Conservation (phyloP, 2,888 invertebrate genomes). For the Tricholauxania praeusta region DNA sequence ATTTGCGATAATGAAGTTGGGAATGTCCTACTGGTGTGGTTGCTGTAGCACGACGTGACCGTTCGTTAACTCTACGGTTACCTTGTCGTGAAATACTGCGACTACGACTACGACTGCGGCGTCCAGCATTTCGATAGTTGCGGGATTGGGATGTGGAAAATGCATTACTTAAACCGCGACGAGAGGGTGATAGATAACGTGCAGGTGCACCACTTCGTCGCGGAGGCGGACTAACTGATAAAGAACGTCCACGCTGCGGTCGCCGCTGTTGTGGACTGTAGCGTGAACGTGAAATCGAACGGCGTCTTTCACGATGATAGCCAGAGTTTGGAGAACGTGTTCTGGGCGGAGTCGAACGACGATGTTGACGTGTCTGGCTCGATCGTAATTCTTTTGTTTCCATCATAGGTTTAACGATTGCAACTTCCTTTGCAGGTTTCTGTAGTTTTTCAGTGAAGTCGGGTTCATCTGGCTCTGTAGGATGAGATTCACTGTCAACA, state of each 20-base stretch:
- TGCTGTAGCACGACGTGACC: slow-evolving; percentile 40
- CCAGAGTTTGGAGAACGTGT: slow-evolving; percentile 43
- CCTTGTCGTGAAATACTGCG: slow-evolving; percentile 52
- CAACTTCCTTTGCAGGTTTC: slow-evolving; percentile 61
- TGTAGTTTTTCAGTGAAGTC: slow-evolving; percentile 57
- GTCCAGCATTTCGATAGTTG: slow-evolving; percentile 32
- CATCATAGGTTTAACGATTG: slow-evolving; percentile 65
- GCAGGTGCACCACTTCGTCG: slow-evolving; percentile 49
- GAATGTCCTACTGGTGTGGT: slow-evolving; percentile 34
- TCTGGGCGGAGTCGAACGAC: slow-evolving; percentile 41
- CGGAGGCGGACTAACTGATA: slow-evolving; percentile 51
- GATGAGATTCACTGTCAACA: slow-evolving; percentile 44
- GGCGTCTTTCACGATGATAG: slow-evolving; percentile 45
- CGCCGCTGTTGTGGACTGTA: slow-evolving; percentile 49
- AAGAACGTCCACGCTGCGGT: slow-evolving; percentile 51
- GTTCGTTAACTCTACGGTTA: slow-evolving; percentile 46
- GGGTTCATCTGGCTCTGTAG: slow-evolving; percentile 49
- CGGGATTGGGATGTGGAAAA: slow-evolving; percentile 23
- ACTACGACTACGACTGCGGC: slow-evolving; percentile 58
- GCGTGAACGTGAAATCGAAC: slow-evolving; percentile 51
- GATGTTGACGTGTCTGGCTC: slow-evolving; percentile 41
- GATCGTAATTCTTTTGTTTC: slow-evolving; percentile 54
- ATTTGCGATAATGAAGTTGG: slow-evolving; percentile 51
- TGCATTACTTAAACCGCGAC: slow-evolving; percentile 38
- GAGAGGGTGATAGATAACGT: slow-evolving; percentile 48